Evolutionary conservation across 2,113 vertebrate species (phyloP).

Genomic region (Xenus cinereus): DNA sequence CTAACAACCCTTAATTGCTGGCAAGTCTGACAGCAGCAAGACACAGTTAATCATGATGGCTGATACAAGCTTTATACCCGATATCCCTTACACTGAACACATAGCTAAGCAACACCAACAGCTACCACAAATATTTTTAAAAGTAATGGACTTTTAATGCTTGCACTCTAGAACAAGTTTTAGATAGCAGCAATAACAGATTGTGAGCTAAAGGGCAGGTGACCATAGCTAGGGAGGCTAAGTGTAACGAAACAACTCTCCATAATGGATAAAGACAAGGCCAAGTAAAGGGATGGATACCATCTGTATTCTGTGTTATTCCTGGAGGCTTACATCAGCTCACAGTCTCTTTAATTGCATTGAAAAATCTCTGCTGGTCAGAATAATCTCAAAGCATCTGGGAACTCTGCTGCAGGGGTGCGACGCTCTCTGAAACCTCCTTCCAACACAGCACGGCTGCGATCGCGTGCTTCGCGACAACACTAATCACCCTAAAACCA

Average conservation of each 20-base stretch:
- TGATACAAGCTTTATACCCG: neutral
- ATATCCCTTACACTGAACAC: neutral
- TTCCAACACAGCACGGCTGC: neutral
- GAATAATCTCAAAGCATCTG: neutral
- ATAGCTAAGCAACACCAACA: neutral
- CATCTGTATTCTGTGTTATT: neutral
- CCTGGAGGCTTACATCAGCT: neutral
- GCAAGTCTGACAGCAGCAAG: neutral
- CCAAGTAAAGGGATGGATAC: neutral
- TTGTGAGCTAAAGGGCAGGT: neutral
- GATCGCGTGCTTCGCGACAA: neutral
- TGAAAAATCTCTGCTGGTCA: neutral
- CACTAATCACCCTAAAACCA: neutral
- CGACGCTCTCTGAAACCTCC: neutral
- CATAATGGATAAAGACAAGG: neutral
- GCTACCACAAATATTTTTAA: neutral
- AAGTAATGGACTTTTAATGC: neutral
- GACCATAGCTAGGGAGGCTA: neutral
- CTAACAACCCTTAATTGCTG: neutral
- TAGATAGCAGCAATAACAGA: neutral
- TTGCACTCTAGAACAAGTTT: neutral
- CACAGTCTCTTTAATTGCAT: neutral
- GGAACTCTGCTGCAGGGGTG: neutral
- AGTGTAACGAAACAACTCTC: neutral
- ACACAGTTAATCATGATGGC: neutral